phyloP scores from a whole-genome alignment of 2,113 vertebrate species.

The Pampusana beccarii region DNA sequence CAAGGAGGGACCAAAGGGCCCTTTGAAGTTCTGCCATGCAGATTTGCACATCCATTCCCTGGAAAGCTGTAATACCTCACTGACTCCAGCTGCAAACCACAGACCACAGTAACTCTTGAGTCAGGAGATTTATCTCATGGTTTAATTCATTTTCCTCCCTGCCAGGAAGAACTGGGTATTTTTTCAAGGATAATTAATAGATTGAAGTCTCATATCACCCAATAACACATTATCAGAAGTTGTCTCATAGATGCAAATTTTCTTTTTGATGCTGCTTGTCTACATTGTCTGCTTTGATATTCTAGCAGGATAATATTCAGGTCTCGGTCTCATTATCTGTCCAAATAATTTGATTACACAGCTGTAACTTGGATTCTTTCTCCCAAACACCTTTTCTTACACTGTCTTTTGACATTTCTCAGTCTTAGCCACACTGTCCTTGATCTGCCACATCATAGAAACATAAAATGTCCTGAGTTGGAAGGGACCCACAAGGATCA shows the following conservation, averaged over 20 bases:
- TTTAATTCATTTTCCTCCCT: constrained; percentile 2
- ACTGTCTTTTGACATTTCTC: neutral
- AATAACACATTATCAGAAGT: neutral
- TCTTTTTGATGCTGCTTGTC: constrained; percentile 7
- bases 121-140: neutral
- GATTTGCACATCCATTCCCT: neutral
- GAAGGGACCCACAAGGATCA: no score
- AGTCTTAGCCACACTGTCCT: neutral
- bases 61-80: neutral
- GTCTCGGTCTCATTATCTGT: neutral
- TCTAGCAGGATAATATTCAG: neutral
- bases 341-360: constrained; percentile 2
- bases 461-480: no score
- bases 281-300: constrained; percentile 4
- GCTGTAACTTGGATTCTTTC: neutral
- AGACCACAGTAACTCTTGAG: neutral
- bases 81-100: neutral
- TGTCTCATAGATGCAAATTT: neutral
- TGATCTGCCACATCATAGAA: neutral
- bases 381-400: neutral
- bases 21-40: constrained; percentile 4
- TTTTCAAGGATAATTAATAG: constrained; percentile 3
- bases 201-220: neutral
- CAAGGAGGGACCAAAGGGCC: neutral
- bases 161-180: neutral